Base-by-base conservation (phyloP, 2,113 vertebrate species). In the Orientallactaga bullata region DNA sequence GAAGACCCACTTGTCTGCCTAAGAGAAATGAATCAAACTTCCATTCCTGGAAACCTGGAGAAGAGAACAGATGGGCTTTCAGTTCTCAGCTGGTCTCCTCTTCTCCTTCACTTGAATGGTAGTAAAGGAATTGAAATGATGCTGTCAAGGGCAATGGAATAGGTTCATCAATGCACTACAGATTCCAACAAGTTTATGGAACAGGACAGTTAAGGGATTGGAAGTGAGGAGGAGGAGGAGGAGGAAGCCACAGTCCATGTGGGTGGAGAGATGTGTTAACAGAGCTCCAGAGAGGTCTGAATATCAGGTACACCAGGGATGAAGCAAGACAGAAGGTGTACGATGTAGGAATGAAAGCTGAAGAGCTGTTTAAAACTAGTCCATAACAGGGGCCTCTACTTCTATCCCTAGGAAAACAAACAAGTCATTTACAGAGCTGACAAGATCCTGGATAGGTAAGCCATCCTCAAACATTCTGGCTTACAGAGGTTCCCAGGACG, bases 341-440 rank as follows among this genome's bases (percentile, higher is more conserved):
- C 65, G n/a, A n/a, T 28, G 6, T 23, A 51, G 28, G 47, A 61
- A 37, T 16, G 42, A 78, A 47, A 87, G 12, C 8, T 71, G 66
- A 11, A 37, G 23, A 51, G 5, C 60, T 60, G 26, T 35, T 35
- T 69, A 72, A 74, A 87, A 60, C 81, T 81, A 3, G 5, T 30
- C 13, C 32, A 1, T 16, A 24, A 63, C 30, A 65, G 78, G 39
- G 16, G 51, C 21, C 78, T 87, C 72, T 65, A 16, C 18, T 60
- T 77, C 60, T 17, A 61, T 37, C 63, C 61, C 47, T 37, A 66
- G 18, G 60, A 80, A 91, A 86, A 83, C 42, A 90, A 61, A 74
- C 37, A 77, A 63, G 35, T 55, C 68, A 74, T 79, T 85, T 83
- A 63, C 63, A 87, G 83, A 69, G 74, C 90, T 71, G 42, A 71